Base-by-base conservation (phyloP, 2,888 invertebrate genomes). In the Anorthoa munda region DNA sequence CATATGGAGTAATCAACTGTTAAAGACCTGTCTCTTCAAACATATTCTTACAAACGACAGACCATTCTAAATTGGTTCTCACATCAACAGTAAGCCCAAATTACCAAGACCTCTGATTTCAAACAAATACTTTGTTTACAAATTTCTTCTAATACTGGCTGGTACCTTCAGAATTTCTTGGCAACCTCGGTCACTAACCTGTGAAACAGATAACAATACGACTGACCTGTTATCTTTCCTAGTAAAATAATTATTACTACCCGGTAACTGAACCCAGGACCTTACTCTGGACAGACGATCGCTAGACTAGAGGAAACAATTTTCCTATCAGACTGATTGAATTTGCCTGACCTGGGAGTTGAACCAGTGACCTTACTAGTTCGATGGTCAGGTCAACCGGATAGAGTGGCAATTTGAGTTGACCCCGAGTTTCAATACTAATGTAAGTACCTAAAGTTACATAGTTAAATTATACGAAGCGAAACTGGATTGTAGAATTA, bases 351-450 rank as follows among this genome's bases (percentile, higher is more conserved):
- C 51, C 46, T 17, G 46, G 21, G 61, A n/a, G 31, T 59, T 31
- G 68, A 78, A 80, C 67, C 13, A 21, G 63, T 59, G 63, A 78
- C 80, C 75, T 79, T 46, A 13, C 18, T 48, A 48, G 48, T 26
- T 39, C 26, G 15, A 48, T 53, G 31, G 13, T 46, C n/a, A 2
- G 26, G 45, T 60, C 50, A 60, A 45, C 21, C n/a, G 39, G 50
- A 50, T 17, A 5, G 15, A 0, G 46, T 5, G 13, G 15, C 21
- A 26, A 21, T 46, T 70, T 45, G 69, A 55, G 2, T 31, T 69
- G 17, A 67, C 17, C 17, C 2, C n/a, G 9, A n/a, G 12, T 45
- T 63, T 21, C 11, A n/a, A n/a, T n/a, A n/a, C n/a, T n/a, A n/a
- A n/a, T n/a, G n/a, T n/a, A n/a, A n/a, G n/a, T n/a, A n/a, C n/a